Percentiles rank a stretch among this genome's conserved stretches.
Evolutionary conservation across 2,888 invertebrate genomes (phyloP).

Genomic region (Tridacna crocea): DNA sequence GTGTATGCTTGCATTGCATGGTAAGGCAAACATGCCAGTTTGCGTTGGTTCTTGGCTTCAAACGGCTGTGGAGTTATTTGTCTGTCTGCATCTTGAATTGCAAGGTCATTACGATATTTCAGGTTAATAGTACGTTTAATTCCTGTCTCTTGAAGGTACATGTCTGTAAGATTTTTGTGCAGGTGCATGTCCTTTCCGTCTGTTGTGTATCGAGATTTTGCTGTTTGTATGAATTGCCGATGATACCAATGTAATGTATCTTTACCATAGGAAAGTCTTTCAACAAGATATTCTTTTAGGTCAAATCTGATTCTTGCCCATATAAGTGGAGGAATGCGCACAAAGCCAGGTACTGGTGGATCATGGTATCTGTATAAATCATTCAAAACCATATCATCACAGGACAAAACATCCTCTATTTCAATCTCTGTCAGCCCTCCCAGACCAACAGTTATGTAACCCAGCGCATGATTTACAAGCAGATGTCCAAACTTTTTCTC

Average conservation of each 20-base stretch:
- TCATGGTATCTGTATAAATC: constrained; percentile 81
- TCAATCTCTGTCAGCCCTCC: constrained; percentile 80
- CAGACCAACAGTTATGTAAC: constrained; percentile 78
- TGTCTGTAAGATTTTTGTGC: constrained; percentile 72
- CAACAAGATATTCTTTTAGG: constrained; percentile 79
- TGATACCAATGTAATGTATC: constrained; percentile 81
- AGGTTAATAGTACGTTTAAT: constrained; percentile 75
- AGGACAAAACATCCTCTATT: constrained; percentile 81
- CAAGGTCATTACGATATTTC: constrained; percentile 68
- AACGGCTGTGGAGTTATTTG: constrained; percentile 78
- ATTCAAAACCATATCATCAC: constrained; percentile 78
- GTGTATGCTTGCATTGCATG: constrained; percentile 67
- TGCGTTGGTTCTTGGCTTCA: constrained; percentile 67
- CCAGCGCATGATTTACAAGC: constrained; percentile 74
- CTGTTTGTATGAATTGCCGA: constrained; percentile 80
- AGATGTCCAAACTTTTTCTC: constrained; percentile 77
- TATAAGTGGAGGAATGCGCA: constrained; percentile 79
- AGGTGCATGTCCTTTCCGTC: constrained; percentile 62
- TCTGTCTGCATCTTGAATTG: constrained; percentile 77
- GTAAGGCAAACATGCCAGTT: constrained; percentile 73
- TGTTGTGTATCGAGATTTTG: constrained; percentile 68
- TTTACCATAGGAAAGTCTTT: constrained; percentile 76
- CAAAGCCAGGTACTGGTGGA: constrained; percentile 80
- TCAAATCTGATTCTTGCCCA: constrained; percentile 79
- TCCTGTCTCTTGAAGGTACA: constrained; percentile 72